phyloP scores from a whole-genome alignment of 2,113 vertebrate species.

The Oenanthe melanoleuca region DNA sequence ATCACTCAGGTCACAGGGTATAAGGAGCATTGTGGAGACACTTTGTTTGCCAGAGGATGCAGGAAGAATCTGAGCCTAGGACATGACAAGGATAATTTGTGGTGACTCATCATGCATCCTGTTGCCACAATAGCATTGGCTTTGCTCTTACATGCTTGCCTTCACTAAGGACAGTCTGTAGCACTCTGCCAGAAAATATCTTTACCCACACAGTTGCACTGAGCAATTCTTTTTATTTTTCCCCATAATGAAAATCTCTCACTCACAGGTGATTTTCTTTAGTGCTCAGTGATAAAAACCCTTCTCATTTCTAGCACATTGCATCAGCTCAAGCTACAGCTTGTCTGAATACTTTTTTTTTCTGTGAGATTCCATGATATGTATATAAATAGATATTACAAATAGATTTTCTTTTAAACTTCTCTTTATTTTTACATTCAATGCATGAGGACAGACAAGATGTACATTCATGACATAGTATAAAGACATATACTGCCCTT shows the following conservation, averaged over 20 bases:
- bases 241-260: background rate
- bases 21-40: background rate
- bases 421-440: slow-evolving; percentile 62
- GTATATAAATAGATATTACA: background rate
- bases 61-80: background rate
- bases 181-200: background rate
- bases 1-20: background rate
- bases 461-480: background rate
- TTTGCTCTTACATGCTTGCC: background rate
- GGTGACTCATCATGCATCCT: background rate
- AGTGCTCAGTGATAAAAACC: background rate
- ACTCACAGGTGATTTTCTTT: background rate
- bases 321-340: background rate
- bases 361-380: background rate
- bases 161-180: background rate
- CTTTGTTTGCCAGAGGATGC: background rate
- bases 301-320: background rate
- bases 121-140: background rate
- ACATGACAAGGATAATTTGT: background rate
- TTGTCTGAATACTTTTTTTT: background rate
- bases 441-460: slow-evolving; percentile 11
- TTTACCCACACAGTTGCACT: background rate
- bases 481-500: background rate
- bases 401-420: background rate
- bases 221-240: background rate